Evolutionary conservation across 1,140 invertebrate species (phyloP).

Genomic region (Caenorhabditis brenneri): DNA sequence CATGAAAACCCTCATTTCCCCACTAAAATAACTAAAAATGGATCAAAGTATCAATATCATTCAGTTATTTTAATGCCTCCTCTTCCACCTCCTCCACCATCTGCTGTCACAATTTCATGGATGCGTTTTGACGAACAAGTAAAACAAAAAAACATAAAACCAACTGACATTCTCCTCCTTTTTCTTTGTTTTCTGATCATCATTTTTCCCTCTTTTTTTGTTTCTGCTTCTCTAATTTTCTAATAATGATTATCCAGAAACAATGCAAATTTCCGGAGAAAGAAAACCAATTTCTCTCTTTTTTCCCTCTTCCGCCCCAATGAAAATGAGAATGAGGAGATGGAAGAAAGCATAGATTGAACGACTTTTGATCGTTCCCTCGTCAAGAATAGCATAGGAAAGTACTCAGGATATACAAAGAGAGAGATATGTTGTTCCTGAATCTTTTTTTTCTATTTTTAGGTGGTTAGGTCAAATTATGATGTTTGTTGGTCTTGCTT

Average conservation of each 20-base stretch:
- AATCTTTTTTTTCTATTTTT: no score
- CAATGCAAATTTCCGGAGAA: slow-evolving; percentile 27
- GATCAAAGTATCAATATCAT: no score
- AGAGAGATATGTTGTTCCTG: no score
- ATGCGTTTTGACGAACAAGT: not conserved
- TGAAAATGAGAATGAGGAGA: not conserved
- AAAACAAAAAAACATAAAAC: slow-evolving; percentile 13
- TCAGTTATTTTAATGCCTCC: no score
- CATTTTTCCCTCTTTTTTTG: not conserved
- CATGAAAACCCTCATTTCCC: no score
- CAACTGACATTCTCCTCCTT: slow-evolving; percentile 39
- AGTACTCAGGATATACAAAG: not conserved
- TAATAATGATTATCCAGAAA: slow-evolving; percentile 27
- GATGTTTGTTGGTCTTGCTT: no score
- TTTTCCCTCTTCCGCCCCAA: not conserved
- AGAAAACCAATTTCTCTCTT: not conserved
- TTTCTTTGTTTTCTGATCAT: slow-evolving; percentile 29
- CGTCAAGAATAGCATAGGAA: not conserved
- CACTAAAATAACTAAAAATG: no score
- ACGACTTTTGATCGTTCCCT: slow-evolving; percentile 23
- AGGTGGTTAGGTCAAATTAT: no score
- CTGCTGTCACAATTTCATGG: not conserved
- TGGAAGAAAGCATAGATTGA: not conserved
- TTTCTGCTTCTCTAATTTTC: slow-evolving; percentile 14
- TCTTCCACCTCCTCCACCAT: no score